A percentile compares a stretch with the other conserved stretches of the same genome.
phyloP scores from a whole-genome alignment of 2,113 vertebrate species.

The Sardina pilchardus region DNA sequence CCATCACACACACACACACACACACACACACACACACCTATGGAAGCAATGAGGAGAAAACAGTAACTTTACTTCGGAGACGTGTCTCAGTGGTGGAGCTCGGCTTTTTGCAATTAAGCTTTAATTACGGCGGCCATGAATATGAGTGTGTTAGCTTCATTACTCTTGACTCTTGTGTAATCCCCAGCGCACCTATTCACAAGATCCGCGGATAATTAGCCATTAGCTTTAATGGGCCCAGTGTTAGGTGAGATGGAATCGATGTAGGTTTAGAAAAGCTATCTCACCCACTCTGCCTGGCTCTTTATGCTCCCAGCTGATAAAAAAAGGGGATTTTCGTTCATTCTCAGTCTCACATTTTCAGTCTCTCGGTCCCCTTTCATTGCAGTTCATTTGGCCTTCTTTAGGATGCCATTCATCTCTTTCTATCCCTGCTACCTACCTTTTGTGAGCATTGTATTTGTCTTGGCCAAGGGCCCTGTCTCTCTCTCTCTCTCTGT shows the following conservation, averaged over 20 bases:
- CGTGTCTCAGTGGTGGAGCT: not conserved
- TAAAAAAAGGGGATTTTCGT: not conserved
- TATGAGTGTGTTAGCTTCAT: not conserved
- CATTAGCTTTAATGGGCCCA: not conserved
- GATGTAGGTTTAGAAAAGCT: not conserved
- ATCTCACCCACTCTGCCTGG: not conserved
- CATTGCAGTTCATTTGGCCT: not conserved
- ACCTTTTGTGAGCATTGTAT: no score
- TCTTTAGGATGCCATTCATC: not conserved
- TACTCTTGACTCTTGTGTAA: not conserved
- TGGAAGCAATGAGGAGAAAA: not conserved
- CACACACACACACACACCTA: slow-evolving; percentile 7
- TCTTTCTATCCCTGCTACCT: not conserved
- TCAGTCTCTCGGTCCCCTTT: not conserved
- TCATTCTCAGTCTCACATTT: not conserved
- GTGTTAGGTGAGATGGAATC: not conserved
- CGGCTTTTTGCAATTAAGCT: not conserved
- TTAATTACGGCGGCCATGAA: not conserved
- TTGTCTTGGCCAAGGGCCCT: not conserved
- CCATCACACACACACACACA: not conserved
- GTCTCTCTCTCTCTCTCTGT: not conserved
- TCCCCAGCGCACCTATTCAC: not conserved
- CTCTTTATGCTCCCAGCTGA: not conserved
- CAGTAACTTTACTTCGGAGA: not conserved
- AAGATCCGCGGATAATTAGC: not conserved